Evolutionary conservation across 2,113 vertebrate species (phyloP), one percentile per base, ranked within the genome.

Genomic region (Zootoca vivipara): DNA sequence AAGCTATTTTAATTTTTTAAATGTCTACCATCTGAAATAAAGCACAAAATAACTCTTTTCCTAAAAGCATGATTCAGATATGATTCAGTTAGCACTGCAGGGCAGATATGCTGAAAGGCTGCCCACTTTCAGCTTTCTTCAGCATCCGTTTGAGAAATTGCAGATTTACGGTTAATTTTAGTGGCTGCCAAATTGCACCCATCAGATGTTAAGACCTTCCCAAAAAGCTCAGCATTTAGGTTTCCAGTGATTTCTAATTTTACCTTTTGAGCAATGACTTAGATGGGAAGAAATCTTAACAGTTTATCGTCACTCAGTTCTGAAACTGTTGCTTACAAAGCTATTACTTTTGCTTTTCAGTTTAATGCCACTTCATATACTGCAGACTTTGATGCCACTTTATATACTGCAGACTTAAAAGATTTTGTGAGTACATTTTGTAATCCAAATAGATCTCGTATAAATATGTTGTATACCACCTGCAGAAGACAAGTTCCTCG

Each of bases 351-450:
- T 94, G 90, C 56, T 82, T 95, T 96, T 89, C 89, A 97, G 96
- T 92, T 96, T 28, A 96, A 97, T 92, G 92, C 95, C 70, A 95
- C 90, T 89, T 96, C 97, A 83, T 97, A 97, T 83, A 97, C 97
- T 67, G 97, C 95, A 81, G 75, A 96, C 1, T 92, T 92, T n/a
- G n/a, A 97, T 92, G 92, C 95, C 70, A 95, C 90, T 89, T 96
- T 97, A 83, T 97, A 97, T 83, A 97, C 97, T 67, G 97, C 95
- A 81, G 75, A 96, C 1, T 92, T 92, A 92, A 86, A 95, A 82
- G 92, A 89, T 72, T 90, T 88, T 85, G 97, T 97, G 87, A 97
- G 97, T 97, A 94, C 70, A 86, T 9, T 79, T 78, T 52, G 9
- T 42, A 75, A 67, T 67, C 18, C 78, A 10, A 46, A n/a, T 10